A percentile compares a stretch with the other conserved stretches of the same genome.
phyloP scores from a whole-genome alignment of 2,888 invertebrate genomes.

The Scelioninae gen. 2 region DNA sequence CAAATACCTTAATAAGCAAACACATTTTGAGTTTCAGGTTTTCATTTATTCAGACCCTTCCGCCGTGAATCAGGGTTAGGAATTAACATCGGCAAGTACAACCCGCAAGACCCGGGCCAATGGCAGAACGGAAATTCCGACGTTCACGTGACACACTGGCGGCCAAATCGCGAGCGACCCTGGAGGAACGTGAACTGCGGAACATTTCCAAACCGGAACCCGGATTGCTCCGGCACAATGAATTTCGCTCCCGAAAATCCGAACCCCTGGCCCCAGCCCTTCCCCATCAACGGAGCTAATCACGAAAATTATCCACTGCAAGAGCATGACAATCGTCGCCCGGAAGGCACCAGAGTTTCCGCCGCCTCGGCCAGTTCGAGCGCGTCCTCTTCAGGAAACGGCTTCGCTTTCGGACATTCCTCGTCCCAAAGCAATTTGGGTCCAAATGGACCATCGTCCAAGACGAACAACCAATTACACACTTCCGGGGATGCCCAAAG shows the following conservation, averaged over 20 bases:
- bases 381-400: slow-evolving; percentile 62
- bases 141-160: slow-evolving; percentile 50
- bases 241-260: slow-evolving; percentile 26
- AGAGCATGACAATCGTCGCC: slow-evolving; percentile 27
- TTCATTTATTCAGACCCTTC: slow-evolving; percentile 8
- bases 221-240: slow-evolving; percentile 4
- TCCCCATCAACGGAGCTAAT: slow-evolving; percentile 6
- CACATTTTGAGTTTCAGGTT: no score
- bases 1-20: no score
- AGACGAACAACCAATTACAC: slow-evolving; percentile 63
- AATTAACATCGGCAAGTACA: slow-evolving; percentile 25
- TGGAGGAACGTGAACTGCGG: slow-evolving; percentile 24
- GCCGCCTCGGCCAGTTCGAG: slow-evolving; percentile 64
- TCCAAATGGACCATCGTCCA: slow-evolving; percentile 62
- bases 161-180: slow-evolving; percentile 41
- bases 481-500: slow-evolving; percentile 64
- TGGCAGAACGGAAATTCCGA: slow-evolving; percentile 59
- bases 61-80: slow-evolving; percentile 11
- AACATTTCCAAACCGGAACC: slow-evolving; percentile 11
- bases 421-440: slow-evolving; percentile 63
- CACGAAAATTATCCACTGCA: slow-evolving; percentile 21
- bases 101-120: slow-evolving; percentile 33
- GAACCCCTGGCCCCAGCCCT: slow-evolving; percentile 10
- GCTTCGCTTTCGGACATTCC: slow-evolving; percentile 65
- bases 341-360: slow-evolving; percentile 58